Percentiles rank a stretch among this genome's conserved stretches.
These are phyloP conservation scores for Drosophila vallismaia DNA, from an alignment of 2,888 invertebrate genomes.

Conservation along the genomic window DNA sequence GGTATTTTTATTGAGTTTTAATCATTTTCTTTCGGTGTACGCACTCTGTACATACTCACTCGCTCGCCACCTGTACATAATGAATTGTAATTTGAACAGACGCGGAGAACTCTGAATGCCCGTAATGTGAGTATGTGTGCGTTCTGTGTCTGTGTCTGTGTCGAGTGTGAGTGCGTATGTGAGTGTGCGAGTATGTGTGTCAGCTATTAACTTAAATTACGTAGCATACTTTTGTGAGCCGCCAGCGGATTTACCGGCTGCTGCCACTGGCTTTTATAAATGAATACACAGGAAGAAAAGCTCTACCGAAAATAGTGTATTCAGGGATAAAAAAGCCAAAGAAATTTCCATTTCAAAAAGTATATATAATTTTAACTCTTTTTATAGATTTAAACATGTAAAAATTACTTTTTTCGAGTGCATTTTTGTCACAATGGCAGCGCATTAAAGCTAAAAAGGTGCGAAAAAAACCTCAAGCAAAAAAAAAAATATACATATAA, in stretches of 20 bases:
- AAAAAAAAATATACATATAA: not conserved
- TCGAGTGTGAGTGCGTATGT: constrained; percentile 4
- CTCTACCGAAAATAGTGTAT: too few species aligned
- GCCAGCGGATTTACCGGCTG: constrained; percentile 48
- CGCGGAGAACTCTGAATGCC: constrained; percentile 39
- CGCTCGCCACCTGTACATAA: constrained; percentile 59
- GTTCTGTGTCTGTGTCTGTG: not conserved
- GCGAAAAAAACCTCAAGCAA: not conserved
- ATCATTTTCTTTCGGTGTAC: constrained; percentile 4
- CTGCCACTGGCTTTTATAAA: constrained; percentile 16
- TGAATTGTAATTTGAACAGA: constrained; percentile 75
- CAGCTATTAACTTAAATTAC: constrained; percentile 75
- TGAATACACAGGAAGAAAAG: not conserved
- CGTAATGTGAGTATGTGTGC: constrained; percentile 9
- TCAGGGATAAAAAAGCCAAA: too few species aligned
- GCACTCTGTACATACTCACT: constrained; percentile 23
- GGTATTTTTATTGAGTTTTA: not conserved
- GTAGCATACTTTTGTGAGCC: constrained; percentile 69
- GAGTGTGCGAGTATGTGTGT: constrained; percentile 31
- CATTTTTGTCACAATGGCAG: constrained; percentile 29
- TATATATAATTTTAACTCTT: not conserved
- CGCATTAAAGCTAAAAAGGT: constrained; percentile 31
- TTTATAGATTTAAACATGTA: not conserved
- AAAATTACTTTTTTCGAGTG: not conserved
- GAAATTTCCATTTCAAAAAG: not conserved